Base-by-base conservation (phyloP, 2,797 vertebrate species). In the Amblyraja radiata region DNA sequence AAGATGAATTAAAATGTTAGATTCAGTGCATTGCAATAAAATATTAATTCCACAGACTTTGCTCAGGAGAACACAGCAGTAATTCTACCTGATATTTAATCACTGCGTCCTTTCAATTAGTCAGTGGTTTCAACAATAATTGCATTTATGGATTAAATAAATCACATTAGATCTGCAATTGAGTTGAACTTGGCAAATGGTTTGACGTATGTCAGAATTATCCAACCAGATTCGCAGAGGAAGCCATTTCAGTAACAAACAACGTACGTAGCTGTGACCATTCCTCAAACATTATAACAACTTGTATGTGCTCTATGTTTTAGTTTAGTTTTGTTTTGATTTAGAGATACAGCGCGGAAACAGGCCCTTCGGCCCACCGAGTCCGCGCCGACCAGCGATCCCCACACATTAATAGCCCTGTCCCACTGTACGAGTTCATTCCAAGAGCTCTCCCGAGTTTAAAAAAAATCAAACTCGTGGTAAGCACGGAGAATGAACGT, bases 111-210 rank as follows among this genome's bases (percentile, higher is more conserved):
- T 81, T 84, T 86, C 83, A 86, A 86, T 86, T 63, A 86, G 83
- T 86, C 25, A 32, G 83, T 86, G 13, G 28, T 61, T 86, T n/a
- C 58, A n/a, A 32, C 83, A 86, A 63, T 86, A 86, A 63, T 86
- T 86, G 58, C 58, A 63, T 86, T 86, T 28, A 86, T 6, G 83
- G 83, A 86, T 86, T 86, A 32, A 65, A 65, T 63, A 63, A 86
- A 63, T 86, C 58, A 86, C 61, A 65, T 65, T 65, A 86, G 83
- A 32, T 14, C 58, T 32, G 58, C 58, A 32, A 65, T 86, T 86
- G 54, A 63, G 83, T 65, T 61, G 61, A 32, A n/a, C 58, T 86
- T 63, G 25, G 83, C 58, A n/a, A 32, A 28, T 6, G 1, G 28
- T 86, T 28, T 63, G 83, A n/a, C 28, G n/a, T 7, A 32, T 36